These are phyloP conservation scores for Pseudopodoces humilis DNA, from an alignment of 2,113 vertebrate species.

Conservation along the genomic window DNA sequence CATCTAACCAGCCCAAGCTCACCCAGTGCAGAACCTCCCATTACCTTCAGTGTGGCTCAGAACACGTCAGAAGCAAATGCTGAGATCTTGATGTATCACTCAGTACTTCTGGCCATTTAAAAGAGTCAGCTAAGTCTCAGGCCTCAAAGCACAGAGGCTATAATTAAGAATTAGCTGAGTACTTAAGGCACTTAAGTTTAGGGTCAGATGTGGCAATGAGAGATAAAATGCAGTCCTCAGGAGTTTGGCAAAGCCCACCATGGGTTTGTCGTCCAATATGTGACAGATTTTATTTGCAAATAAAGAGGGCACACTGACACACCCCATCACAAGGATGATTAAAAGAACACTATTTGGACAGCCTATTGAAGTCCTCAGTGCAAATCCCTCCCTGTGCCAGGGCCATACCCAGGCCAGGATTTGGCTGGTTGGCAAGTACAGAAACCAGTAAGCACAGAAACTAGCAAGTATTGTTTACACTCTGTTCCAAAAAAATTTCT, in stretches of 20 bases:
- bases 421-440: not conserved
- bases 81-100: not conserved
- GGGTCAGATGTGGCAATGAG: not conserved
- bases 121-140: not conserved
- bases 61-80: not conserved
- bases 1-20: not conserved
- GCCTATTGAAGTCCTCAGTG: not conserved
- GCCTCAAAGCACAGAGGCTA: not conserved
- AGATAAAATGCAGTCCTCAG: not conserved
- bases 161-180: not conserved
- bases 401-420: not conserved
- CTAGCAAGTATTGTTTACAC: not conserved
- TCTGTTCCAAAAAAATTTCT: not conserved
- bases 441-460: not conserved
- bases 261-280: not conserved
- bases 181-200: not conserved
- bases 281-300: not conserved
- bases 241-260: not conserved
- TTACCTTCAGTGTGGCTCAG: not conserved
- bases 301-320: not conserved
- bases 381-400: not conserved
- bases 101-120: not conserved
- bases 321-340: not conserved
- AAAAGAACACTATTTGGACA: not conserved
- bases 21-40: not conserved